Conservation (phyloP, 2,888 invertebrate genomes). For the Rotaria sp. region DNA sequence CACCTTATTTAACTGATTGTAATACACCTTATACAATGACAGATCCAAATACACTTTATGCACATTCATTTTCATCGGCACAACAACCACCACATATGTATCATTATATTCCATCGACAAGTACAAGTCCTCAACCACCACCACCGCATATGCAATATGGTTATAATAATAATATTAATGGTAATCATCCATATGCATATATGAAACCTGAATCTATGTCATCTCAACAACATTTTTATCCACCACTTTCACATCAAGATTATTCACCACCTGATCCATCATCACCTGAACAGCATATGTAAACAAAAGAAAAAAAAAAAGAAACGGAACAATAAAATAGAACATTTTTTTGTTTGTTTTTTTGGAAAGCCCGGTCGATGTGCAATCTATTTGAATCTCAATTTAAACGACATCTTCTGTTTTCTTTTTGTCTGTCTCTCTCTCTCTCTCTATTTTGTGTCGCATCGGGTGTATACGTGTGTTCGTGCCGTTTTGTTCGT, state of each 20-base stretch:
- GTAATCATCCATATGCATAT: not conserved
- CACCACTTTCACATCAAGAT: not conserved
- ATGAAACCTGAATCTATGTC: not conserved
- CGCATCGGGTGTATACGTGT: conserved; percentile 22
- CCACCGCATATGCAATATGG: not conserved
- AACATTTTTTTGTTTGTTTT: not conserved
- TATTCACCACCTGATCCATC: conserved; percentile 6
- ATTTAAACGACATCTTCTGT: conserved; percentile 14
- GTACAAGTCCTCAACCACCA: not conserved
- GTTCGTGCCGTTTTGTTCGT: conserved; percentile 22
- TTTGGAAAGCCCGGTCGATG: conserved; percentile 17
- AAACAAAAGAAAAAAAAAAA: not conserved
- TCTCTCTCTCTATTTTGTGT: conserved; percentile 8
- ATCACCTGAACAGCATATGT: conserved; percentile 17
- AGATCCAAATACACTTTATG: not conserved
- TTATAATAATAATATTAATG: not conserved
- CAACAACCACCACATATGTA: not conserved
- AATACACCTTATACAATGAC: not conserved
- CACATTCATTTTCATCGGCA: not conserved
- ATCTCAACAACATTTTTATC: not conserved
- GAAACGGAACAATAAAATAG: not conserved
- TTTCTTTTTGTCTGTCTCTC: not conserved
- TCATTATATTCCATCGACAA: not conserved
- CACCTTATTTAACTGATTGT: conserved; percentile 1
- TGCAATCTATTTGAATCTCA: conserved; percentile 22